Evolutionary conservation across 2,113 vertebrate species (phyloP), one percentile per base, ranked within the genome.

Genomic region (Epinephelus fuscoguttatus): DNA sequence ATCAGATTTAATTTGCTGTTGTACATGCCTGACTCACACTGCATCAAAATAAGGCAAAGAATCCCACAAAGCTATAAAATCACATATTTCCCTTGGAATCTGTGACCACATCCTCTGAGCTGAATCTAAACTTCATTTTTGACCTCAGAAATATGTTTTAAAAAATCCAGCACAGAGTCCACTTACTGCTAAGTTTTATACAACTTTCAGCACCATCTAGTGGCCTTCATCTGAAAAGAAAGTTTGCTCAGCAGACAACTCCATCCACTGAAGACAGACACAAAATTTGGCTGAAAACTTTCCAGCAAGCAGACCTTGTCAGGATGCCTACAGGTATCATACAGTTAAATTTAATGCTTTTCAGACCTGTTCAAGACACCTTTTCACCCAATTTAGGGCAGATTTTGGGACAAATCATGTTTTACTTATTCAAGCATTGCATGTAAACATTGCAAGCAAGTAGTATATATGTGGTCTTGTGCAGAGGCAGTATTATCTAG

Each of bases 191-290:
- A 68, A 3, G 3, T 4, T 61, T 19, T 23, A 19, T 52, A 19
- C 9, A 27, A 18, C 59, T 77, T 70, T 63, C 37, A 84, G 42
- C 59, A 0, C 71, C 59, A 70, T 60, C 66, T 66, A 61, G 69
- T 78, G 68, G 75, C 62, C 52, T 53, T 18, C 21, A 59, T 40
- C 47, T 1, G 42, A 10, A 19, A 2, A 1, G 19, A 61, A 10
- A 3, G 14, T 21, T 21, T 21, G 67, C 23, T 50, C 25, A 52
- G 30, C 37, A 33, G 33, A 27, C 5, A 66, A 47, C 33, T 37
- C 40, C 33, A 33, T 47, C 37, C 6, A 12, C 10, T 67, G 23
- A n/a, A 67, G 18, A 45, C 49, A 30, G 71, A 12, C 8, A 33
- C 63, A 49, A 33, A 4, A 40, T 42, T 53, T 42, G n/a, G 2